A percentile compares a stretch with the other conserved stretches of the same genome.
Evolutionary conservation across 2,888 invertebrate genomes (phyloP).

Genomic region (Phengaris alcon): DNA sequence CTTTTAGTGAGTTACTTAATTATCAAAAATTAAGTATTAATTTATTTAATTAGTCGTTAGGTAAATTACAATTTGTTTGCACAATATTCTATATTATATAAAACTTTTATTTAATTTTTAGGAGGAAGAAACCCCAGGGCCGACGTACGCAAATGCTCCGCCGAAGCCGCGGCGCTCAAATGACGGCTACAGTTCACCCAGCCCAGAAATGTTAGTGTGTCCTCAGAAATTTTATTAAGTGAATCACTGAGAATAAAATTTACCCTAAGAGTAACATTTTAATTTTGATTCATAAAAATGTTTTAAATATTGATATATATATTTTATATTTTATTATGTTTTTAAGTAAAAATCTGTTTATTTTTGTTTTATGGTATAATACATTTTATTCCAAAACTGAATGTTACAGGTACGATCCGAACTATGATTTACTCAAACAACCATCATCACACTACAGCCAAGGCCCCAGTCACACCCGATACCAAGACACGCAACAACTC

Average conservation of each 20-base stretch:
- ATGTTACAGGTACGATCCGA: conserved; percentile 76
- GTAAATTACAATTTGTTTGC: no score
- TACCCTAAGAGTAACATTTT: no score
- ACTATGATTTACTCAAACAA: conserved; percentile 75
- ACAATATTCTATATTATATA: not conserved
- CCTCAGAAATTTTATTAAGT: not conserved
- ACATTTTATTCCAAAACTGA: conserved; percentile 15
- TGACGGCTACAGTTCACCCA: conserved; percentile 87
- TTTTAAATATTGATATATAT: no score
- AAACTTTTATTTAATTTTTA: not conserved
- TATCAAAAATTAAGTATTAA: no score
- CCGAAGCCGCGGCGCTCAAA: conserved; percentile 91
- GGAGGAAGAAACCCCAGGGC: conserved; percentile 50
- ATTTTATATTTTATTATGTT: no score
- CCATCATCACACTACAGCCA: conserved; percentile 75
- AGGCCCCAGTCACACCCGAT: conserved; percentile 65
- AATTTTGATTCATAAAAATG: no score
- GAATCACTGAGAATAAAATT: no score
- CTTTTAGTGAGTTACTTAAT: no score
- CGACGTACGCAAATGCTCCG: conserved; percentile 93
- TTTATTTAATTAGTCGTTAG: no score
- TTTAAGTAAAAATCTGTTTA: no score
- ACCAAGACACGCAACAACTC: conserved; percentile 61
- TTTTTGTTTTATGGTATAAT: not conserved
- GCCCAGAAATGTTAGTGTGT: conserved; percentile 81